phyloP scores from a whole-genome alignment of 92 coral and sea anemone genomes.

The Montipora capitata region DNA sequence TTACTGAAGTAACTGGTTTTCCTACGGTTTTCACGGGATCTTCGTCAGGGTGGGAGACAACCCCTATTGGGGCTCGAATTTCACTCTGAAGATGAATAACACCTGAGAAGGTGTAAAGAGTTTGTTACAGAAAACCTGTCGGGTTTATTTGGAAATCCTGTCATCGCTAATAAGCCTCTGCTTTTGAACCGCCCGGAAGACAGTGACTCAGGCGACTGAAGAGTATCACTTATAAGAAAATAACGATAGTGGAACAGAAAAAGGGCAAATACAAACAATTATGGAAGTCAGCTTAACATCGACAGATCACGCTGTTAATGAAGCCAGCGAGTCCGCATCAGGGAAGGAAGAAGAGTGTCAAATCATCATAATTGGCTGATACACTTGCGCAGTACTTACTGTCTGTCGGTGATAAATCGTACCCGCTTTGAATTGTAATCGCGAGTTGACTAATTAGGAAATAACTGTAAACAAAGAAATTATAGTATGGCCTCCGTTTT shows the following conservation, averaged over 20 bases:
- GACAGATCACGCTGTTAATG: background rate
- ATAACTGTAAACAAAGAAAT: background rate
- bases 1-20: background rate
- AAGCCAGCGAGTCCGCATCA: background rate
- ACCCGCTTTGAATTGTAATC: conserved; percentile 4
- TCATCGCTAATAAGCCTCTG: background rate
- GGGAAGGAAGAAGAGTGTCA: background rate
- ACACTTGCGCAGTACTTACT: background rate
- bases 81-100: conserved; percentile 4
- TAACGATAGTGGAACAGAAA: too few relatives aligned
- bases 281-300: too few relatives aligned
- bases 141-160: conserved; percentile 26
- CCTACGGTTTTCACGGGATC: conserved; percentile 19
- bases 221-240: too few relatives aligned
- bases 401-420: background rate
- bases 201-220: background rate
- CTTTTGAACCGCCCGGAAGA: conserved; percentile 8
- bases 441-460: background rate
- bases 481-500: too few relatives aligned
- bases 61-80: background rate
- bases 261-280: too few relatives aligned
- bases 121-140: conserved; percentile 34
- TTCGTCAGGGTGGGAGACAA: conserved; percentile 27
- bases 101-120: background rate
- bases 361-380: background rate